Evolutionary conservation across 2,797 vertebrate species (phyloP).

Genomic region (Typhlichthys subterraneus): DNA sequence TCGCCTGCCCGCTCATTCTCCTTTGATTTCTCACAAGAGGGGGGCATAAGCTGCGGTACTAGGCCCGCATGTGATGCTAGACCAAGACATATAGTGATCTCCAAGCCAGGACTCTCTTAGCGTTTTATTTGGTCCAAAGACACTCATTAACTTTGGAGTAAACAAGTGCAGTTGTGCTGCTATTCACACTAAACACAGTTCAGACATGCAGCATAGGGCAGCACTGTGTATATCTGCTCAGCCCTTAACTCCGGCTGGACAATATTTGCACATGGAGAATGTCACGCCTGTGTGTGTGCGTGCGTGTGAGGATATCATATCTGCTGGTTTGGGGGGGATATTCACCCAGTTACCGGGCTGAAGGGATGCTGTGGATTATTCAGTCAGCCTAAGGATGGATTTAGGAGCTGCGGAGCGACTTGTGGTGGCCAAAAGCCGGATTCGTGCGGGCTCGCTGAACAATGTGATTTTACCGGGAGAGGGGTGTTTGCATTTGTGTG

Average conservation of each 20-base stretch:
- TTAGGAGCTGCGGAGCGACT: constrained; percentile 41
- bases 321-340: constrained; percentile 45
- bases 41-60: constrained; percentile 14
- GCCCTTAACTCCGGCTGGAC: constrained; percentile 32
- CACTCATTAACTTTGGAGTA: constrained; percentile 34
- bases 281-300: constrained; percentile 35
- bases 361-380: constrained; percentile 66
- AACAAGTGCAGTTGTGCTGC: constrained; percentile 20
- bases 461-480: constrained; percentile 44
- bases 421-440: constrained; percentile 57
- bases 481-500: constrained; percentile 17
- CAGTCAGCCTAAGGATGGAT: constrained; percentile 53
- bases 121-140: constrained; percentile 29
- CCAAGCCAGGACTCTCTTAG: constrained; percentile 14
- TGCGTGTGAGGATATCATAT: constrained; percentile 49
- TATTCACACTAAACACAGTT: constrained; percentile 25
- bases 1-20: constrained; percentile 17
- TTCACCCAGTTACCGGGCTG: constrained; percentile 54
- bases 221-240: constrained; percentile 28
- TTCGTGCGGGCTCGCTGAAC: constrained; percentile 63
- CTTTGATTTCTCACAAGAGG: constrained; percentile 27
- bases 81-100: constrained; percentile 42
- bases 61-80: constrained; percentile 33
- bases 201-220: constrained; percentile 12
- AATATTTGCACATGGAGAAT: constrained; percentile 53